Conservation (phyloP, 2,113 vertebrate species). For the Pseudopipra pipra region DNA sequence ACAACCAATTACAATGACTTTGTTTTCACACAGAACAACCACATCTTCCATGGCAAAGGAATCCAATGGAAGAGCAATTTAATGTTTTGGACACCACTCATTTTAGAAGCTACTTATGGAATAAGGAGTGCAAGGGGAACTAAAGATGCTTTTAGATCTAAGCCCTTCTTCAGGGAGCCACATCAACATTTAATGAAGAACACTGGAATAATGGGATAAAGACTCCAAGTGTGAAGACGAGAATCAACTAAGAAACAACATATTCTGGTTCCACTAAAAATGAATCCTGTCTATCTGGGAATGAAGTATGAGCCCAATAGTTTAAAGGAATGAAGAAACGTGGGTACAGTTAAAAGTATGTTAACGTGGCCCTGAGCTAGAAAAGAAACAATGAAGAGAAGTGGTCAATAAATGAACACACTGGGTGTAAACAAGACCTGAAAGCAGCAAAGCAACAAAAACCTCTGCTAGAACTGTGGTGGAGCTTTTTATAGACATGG, state of each 20-base stretch:
- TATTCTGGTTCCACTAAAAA: background rate
- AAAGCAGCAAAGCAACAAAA: background rate
- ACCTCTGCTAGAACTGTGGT: background rate
- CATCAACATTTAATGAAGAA: background rate
- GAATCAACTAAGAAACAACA: background rate
- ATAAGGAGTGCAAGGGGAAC: background rate
- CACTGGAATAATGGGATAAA: background rate
- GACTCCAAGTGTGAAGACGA: background rate
- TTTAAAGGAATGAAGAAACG: background rate
- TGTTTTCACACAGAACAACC: background rate
- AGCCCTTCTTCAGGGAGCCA: background rate
- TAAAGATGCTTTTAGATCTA: background rate
- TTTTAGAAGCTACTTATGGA: background rate
- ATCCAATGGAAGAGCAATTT: background rate
- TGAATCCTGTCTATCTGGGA: background rate
- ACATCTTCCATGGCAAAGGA: background rate
- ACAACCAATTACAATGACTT: background rate
- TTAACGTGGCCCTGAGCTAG: background rate
- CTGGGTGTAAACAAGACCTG: background rate
- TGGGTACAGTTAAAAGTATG: background rate
- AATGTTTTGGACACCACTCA: background rate
- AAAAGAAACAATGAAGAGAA: background rate
- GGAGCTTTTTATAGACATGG: background rate
- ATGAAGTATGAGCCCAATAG: accelerated
- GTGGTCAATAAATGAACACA: background rate